Conservation (phyloP, 2,113 vertebrate species). For the Ranitomeya variabilis region DNA sequence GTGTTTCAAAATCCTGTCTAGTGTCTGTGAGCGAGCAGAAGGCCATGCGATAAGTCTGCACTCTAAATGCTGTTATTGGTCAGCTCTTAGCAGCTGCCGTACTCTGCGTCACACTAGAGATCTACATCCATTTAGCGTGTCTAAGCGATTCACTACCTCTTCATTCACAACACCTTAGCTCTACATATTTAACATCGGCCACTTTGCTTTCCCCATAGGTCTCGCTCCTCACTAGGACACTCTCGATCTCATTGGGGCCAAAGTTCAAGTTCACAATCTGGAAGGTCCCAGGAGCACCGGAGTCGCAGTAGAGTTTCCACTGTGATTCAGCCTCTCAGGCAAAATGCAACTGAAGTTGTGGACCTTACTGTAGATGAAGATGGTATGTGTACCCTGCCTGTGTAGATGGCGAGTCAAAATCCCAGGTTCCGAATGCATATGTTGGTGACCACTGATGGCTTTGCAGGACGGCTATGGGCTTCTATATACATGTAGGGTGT, state of each 20-base stretch:
- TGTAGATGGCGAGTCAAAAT: background rate
- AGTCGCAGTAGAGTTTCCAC: constrained; percentile 90
- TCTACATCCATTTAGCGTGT: too few species aligned
- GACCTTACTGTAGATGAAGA: constrained; percentile 98
- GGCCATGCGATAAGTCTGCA: too few species aligned
- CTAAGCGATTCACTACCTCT: too few species aligned
- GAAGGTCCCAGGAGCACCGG: constrained; percentile 83
- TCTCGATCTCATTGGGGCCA: constrained; percentile 87
- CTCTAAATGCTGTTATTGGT: too few species aligned
- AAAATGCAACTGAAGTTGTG: constrained; percentile 92
- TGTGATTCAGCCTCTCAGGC: constrained; percentile 94
- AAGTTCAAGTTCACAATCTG: constrained; percentile 80
- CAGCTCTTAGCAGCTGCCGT: too few species aligned
- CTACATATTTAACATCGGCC: background rate
- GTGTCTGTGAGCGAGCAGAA: too few species aligned
- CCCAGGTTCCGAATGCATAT: background rate
- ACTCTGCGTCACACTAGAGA: too few species aligned
- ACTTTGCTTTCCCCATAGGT: constrained; percentile 69
- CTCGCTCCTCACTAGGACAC: constrained; percentile 85
- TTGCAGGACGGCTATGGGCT: background rate
- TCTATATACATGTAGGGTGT: too few species aligned
- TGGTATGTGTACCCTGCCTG: constrained; percentile 72
- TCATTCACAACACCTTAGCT: too few species aligned
- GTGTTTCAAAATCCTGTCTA: too few species aligned
- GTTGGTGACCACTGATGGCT: background rate